A percentile compares a stretch with the other conserved stretches of the same genome.
Conservation (phyloP, 2,888 invertebrate genomes). For the Chrysopilus asiliformis region DNA sequence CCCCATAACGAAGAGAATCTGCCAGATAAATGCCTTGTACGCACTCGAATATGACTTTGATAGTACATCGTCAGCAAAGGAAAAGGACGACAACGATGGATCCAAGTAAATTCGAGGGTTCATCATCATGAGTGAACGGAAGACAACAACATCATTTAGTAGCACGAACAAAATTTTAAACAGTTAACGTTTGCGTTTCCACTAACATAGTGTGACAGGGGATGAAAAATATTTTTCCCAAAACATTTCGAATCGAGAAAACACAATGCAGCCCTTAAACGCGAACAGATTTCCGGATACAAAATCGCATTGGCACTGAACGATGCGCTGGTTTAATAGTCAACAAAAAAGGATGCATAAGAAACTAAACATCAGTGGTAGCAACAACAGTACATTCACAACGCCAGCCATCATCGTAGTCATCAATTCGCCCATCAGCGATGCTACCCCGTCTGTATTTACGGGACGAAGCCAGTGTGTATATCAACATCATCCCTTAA, state of each 20-base stretch:
- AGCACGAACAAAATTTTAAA: too few relatives aligned
- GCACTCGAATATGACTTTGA: too few relatives aligned
- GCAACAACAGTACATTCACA: background rate
- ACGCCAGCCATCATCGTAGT: background rate
- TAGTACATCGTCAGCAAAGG: background rate
- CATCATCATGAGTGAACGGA: background rate
- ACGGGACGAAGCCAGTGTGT: background rate
- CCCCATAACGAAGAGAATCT: too few relatives aligned
- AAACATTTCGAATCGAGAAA: constrained; percentile 13
- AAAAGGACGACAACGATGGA: background rate
- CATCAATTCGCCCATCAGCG: background rate
- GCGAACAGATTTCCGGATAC: constrained; percentile 14
- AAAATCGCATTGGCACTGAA: too few relatives aligned
- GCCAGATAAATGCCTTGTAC: too few relatives aligned
- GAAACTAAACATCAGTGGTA: background rate
- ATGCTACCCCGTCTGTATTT: background rate
- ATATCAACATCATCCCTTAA: background rate
- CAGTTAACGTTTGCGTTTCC: too few relatives aligned
- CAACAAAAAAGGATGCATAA: too few relatives aligned
- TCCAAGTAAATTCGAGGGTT: background rate
- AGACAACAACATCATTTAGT: background rate
- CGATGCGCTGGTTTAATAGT: too few relatives aligned
- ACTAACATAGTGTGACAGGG: constrained; percentile 15
- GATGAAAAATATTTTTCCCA: constrained; percentile 15
- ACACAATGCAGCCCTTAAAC: constrained; percentile 13